These are phyloP conservation scores for Andrena fulva DNA, from an alignment of 2,888 invertebrate genomes.

Conservation along the genomic window DNA sequence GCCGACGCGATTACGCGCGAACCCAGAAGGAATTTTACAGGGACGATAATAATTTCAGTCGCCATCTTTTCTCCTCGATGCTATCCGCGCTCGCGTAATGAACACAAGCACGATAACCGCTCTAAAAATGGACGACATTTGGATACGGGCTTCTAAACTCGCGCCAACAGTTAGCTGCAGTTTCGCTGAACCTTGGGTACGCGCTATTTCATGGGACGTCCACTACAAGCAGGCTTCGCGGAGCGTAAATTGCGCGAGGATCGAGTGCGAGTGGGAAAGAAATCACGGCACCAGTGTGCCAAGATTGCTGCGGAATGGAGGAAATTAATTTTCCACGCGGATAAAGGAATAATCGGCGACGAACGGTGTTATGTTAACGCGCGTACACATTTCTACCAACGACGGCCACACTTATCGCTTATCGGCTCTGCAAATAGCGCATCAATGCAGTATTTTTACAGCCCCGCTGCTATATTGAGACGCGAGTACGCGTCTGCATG, in stretches of 20 bases:
- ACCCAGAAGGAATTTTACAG: slow-evolving; percentile 38
- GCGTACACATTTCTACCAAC: neutral
- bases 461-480: slow-evolving; percentile 18
- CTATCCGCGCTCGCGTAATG: slow-evolving; percentile 18
- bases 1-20: slow-evolving; percentile 45
- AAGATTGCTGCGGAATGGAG: neutral
- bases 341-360: slow-evolving; percentile 20
- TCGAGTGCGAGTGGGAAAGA: neutral
- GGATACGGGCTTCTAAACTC: neutral
- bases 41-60: slow-evolving; percentile 49
- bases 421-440: slow-evolving; percentile 43
- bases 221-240: neutral
- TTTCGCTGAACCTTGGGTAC: neutral
- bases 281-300: neutral
- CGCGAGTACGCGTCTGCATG: neutral
- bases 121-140: slow-evolving; percentile 9
- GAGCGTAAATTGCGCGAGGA: neutral
- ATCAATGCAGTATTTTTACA: slow-evolving; percentile 44
- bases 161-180: neutral
- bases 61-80: slow-evolving; percentile 38
- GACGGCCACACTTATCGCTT: slow-evolving; percentile 37
- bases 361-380: neutral
- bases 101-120: slow-evolving; percentile 17
- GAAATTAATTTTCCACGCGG: slow-evolving; percentile 26
- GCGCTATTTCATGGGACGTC: neutral